Evolutionary conservation across 2,888 invertebrate species (phyloP).

Genomic region (Pterostichus madidus): DNA sequence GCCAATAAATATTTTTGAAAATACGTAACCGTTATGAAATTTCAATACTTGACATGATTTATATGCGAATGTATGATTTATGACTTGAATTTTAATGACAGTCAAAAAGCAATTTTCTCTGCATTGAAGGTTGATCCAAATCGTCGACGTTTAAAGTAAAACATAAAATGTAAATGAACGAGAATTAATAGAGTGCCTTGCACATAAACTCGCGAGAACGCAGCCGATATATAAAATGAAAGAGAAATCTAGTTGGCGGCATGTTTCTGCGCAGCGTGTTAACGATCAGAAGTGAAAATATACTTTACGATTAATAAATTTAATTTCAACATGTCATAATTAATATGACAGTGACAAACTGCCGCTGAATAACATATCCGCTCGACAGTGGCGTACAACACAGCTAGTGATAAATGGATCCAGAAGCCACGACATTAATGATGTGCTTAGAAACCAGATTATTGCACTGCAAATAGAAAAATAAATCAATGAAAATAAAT

Average conservation of each 20-base stretch:
- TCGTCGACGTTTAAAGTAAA: slow-evolving; percentile 58
- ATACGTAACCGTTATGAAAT: slow-evolving; percentile 64
- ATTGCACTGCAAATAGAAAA: not conserved
- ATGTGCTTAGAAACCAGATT: slow-evolving; percentile 3
- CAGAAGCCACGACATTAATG: slow-evolving; percentile 5
- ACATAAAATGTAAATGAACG: slow-evolving; percentile 62
- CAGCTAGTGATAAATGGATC: slow-evolving; percentile 3
- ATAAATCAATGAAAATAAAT: too few species aligned
- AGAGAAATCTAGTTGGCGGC: slow-evolving; percentile 62
- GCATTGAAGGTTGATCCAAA: slow-evolving; percentile 53
- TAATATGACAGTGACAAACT: slow-evolving; percentile 65
- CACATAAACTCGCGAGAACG: slow-evolving; percentile 21
- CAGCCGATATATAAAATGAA: slow-evolving; percentile 42
- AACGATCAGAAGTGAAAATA: slow-evolving; percentile 63
- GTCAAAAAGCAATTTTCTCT: slow-evolving; percentile 61
- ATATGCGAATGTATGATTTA: slow-evolving; percentile 58
- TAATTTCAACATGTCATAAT: slow-evolving; percentile 67
- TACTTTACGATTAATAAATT: slow-evolving; percentile 66
- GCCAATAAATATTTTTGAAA: slow-evolving; percentile 61
- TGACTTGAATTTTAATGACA: slow-evolving; percentile 56
- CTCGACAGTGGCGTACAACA: slow-evolving; percentile 22
- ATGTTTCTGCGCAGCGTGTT: slow-evolving; percentile 35
- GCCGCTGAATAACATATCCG: slow-evolving; percentile 63
- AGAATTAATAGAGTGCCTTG: slow-evolving; percentile 61
- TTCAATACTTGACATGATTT: slow-evolving; percentile 61